These are phyloP conservation scores for Leptodactylus fallax DNA, from an alignment of 2,797 vertebrate species.

Conservation along the genomic window DNA sequence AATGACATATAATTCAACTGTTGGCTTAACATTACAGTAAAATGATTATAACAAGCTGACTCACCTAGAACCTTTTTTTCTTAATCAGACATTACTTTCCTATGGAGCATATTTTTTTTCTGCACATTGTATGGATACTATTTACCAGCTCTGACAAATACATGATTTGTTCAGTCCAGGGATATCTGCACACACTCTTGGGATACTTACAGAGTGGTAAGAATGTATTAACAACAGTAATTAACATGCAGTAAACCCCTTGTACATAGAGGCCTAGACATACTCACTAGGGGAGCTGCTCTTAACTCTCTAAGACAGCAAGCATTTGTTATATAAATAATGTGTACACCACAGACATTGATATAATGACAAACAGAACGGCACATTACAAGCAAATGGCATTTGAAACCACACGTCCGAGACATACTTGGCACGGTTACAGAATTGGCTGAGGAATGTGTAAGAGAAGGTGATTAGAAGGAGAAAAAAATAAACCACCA, in stretches of 20 bases:
- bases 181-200: conserved; percentile 12
- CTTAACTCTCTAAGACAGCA: conserved; percentile 50
- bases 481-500: conserved; percentile 56
- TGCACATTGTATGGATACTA: conserved; percentile 3
- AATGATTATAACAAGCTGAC: background rate
- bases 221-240: conserved; percentile 56
- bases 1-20: background rate
- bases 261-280: conserved; percentile 30
- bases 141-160: background rate
- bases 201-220: conserved; percentile 48
- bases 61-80: background rate
- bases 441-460: conserved; percentile 53
- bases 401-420: conserved; percentile 55
- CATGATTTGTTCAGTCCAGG: background rate
- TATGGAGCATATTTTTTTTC: no score
- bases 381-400: conserved; percentile 56
- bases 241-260: conserved; percentile 62
- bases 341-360: conserved; percentile 54
- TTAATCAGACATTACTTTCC: background rate
- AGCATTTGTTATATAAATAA: conserved; percentile 62
- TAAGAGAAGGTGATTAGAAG: conserved; percentile 55
- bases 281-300: conserved; percentile 51
- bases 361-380: conserved; percentile 62
- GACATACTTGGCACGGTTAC: conserved; percentile 58
- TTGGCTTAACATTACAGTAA: background rate